Evolutionary conservation across 2,797 vertebrate genomes (phyloP).

Genomic region (Pseudomugil gertrudae): DNA sequence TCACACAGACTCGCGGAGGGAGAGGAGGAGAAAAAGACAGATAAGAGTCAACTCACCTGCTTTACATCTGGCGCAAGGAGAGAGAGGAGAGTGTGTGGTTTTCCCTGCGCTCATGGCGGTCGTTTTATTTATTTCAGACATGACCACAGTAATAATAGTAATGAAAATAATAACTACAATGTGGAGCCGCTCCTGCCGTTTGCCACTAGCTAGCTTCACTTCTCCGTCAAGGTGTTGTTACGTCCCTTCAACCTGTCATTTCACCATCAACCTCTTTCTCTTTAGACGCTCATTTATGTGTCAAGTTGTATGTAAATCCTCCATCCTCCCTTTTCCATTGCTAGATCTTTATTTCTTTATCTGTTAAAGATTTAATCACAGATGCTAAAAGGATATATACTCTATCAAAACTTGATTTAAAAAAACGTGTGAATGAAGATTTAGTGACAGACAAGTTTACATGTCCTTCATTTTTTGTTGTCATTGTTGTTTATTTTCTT

Average conservation of each 20-base stretch:
- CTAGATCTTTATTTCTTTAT: constrained; percentile 73
- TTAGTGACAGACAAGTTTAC: constrained; percentile 65
- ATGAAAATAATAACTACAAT: constrained; percentile 64
- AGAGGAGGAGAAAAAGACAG: constrained; percentile 55
- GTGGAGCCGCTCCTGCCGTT: constrained; percentile 77
- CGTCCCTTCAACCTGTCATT: constrained; percentile 30
- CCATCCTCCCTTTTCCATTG: constrained; percentile 38
- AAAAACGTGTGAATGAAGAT: constrained; percentile 68
- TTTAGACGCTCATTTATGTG: constrained; percentile 63
- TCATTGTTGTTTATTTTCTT: constrained; percentile 44
- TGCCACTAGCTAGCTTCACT: constrained; percentile 50
- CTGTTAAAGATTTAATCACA: constrained; percentile 62
- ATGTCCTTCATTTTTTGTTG: constrained; percentile 36
- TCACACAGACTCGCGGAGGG: constrained; percentile 69
- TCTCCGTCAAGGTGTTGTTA: constrained; percentile 16
- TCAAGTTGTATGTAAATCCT: constrained; percentile 58
- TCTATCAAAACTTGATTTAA: constrained; percentile 30
- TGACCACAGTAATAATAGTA: constrained; percentile 68
- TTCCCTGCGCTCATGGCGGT: constrained; percentile 79
- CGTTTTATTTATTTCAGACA: constrained; percentile 92
- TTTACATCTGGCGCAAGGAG: constrained; percentile 60
- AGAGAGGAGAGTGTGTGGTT: constrained; percentile 69
- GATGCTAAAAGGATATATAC: constrained; percentile 59
- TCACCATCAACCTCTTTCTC: constrained; percentile 55
- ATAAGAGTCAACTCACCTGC: constrained; percentile 65